Percentiles rank a stretch among this genome's conserved stretches.
These are phyloP conservation scores for Actinernus sp. DNA, from an alignment of 92 coral and sea anemone genomes.

Conservation along the genomic window DNA sequence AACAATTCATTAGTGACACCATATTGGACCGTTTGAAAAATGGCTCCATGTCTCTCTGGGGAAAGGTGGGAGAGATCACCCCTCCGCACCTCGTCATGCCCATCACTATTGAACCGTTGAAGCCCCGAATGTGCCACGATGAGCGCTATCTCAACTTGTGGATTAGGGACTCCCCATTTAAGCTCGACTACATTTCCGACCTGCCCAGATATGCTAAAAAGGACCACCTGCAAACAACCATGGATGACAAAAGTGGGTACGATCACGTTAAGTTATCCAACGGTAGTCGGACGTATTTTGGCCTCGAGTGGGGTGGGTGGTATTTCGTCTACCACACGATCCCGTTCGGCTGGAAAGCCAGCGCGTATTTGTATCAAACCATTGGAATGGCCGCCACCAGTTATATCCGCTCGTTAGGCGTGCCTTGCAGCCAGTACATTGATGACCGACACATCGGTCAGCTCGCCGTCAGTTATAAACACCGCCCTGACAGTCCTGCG, in stretches of 20 bases:
- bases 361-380: conserved; percentile 47
- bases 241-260: conserved; percentile 40
- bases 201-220: conserved; percentile 10
- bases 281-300: conserved; percentile 6
- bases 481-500: not conserved
- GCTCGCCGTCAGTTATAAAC: conserved; percentile 3
- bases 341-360: conserved; percentile 54
- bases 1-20: too few relatives aligned
- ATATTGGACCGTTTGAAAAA: conserved; percentile 13
- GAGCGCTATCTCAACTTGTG: conserved; percentile 36
- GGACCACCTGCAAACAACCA: conserved; percentile 1
- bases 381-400: conserved; percentile 45
- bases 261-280: conserved; percentile 10
- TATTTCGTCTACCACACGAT: conserved; percentile 26
- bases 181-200: conserved; percentile 17
- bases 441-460: conserved; percentile 64
- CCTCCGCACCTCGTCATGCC: conserved; percentile 42
- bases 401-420: conserved; percentile 26
- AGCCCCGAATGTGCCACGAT: conserved; percentile 41
- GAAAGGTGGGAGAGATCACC: conserved; percentile 6
- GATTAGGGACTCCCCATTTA: conserved; percentile 31
- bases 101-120: conserved; percentile 10
- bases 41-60: conserved; percentile 22
- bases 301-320: conserved; percentile 36
- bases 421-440: conserved; percentile 51